phyloP scores from a whole-genome alignment of 2,888 invertebrate genomes.

The Cryptus viduatorius region DNA sequence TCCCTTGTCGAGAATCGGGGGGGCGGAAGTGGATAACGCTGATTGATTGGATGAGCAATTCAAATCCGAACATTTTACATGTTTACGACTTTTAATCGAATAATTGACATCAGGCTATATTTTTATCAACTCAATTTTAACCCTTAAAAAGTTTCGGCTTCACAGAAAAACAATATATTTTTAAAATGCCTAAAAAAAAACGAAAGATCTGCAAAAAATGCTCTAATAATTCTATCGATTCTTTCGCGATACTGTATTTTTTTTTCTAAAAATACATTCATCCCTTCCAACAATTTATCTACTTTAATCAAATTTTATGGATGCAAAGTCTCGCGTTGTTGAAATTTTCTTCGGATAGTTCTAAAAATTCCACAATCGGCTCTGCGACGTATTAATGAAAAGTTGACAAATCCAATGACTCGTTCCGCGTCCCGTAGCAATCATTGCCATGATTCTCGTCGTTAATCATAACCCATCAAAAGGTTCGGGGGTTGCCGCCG shows the following conservation, averaged over 20 bases:
- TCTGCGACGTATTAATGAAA: constrained; percentile 1
- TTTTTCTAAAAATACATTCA: not conserved
- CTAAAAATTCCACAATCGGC: not conserved
- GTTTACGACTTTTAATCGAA: not conserved
- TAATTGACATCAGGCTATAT: not conserved
- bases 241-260: not conserved
- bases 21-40: not conserved
- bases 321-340: not conserved
- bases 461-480: constrained; percentile 54
- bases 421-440: constrained; percentile 5
- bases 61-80: constrained; percentile 44
- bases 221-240: not conserved
- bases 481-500: not conserved
- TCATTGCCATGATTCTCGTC: constrained; percentile 31
- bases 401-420: constrained; percentile 31
- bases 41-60: constrained; percentile 45
- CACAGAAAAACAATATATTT: not conserved
- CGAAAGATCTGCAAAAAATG: not conserved
- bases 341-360: not conserved
- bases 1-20: constrained; percentile 23
- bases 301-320: not conserved
- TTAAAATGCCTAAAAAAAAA: not conserved
- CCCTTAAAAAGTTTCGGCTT: not conserved
- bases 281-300: not conserved
- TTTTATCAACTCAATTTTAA: not conserved